Base-by-base conservation (phyloP, 1,140 invertebrate genomes). In the Lysiphlebus fabarum region DNA sequence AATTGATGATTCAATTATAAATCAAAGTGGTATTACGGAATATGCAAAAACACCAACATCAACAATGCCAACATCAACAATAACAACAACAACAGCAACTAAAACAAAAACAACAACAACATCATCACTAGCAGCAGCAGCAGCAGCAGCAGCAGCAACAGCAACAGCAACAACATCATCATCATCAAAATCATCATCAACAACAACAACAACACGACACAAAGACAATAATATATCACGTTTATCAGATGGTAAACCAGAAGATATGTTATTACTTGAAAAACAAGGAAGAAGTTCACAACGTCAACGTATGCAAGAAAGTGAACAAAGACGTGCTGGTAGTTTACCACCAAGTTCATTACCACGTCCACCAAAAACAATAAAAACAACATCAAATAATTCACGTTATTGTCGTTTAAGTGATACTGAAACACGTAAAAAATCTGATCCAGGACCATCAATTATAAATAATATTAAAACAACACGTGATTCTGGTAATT, bases 201-300 rank as follows among this genome's bases (percentile, higher is more conserved):
- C 17, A 26, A 1, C 17, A 26, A 26, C 17, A 26, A 70, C 81
- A 44, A 9, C 74, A 81, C 61, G 82, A 82, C 58, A 70, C 70
- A 40, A 72, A 70, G n/a, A n/a, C n/a, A 6, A 68, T 71, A 49
- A 45, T 11, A 70, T 72, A 12, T 72, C 75, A n/a, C 65, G 77
- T 37, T 63, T 79, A 14, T 78, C 78, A 8, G 74, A 76, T 37
- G 75, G 72, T 34, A 74, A 77, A 36, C 79, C 85, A 3, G 86
- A 88, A 65, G 87, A 89, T 58, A 89, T 89, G 68, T 80, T 89
- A 69, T 81, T 91, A 33, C 71, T 90, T 60, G 88, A 90, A 73
- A 87, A 89, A 57, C 88, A 90, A 66, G 89, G 88, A 0, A 79
- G 88, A 26, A 87, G 86, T 56, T 89, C 87, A 6, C 88, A 90